A percentile compares a stretch with the other conserved stretches of the same genome.
Evolutionary conservation across 2,113 vertebrate species (phyloP).

Genomic region (Ammodytes marinus): DNA sequence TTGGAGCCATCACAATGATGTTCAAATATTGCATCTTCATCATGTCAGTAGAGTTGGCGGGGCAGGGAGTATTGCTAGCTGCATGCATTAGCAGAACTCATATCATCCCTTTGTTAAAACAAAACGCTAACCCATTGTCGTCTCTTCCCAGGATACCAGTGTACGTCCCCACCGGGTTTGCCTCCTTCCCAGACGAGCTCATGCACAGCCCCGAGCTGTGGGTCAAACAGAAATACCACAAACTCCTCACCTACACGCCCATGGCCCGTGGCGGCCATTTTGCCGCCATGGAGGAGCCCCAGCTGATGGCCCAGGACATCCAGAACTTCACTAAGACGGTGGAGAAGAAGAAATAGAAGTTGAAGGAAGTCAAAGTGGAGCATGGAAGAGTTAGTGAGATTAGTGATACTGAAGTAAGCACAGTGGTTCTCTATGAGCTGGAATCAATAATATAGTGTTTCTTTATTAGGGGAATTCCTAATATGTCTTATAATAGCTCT

Average conservation of each 20-base stretch:
- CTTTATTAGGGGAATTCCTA: not conserved
- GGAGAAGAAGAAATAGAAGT: slow-evolving; percentile 75
- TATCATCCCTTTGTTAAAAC: not conserved
- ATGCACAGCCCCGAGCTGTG: slow-evolving; percentile 82
- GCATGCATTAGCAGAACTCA: not conserved
- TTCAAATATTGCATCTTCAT: not conserved
- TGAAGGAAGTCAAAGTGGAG: not conserved
- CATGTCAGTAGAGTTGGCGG: not conserved
- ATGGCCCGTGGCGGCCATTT: slow-evolving; percentile 90
- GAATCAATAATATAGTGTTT: not conserved
- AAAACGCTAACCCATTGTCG: not conserved
- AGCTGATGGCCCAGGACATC: slow-evolving; percentile 89
- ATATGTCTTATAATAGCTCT: not conserved
- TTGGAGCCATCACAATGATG: too few species aligned
- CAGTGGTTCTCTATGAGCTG: not conserved
- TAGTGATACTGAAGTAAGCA: not conserved
- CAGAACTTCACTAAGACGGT: slow-evolving; percentile 85
- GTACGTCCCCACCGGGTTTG: slow-evolving; percentile 84
- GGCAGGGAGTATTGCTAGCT: not conserved
- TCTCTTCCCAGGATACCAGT: slow-evolving; percentile 79
- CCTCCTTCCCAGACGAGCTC: slow-evolving; percentile 89
- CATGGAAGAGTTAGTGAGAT: not conserved
- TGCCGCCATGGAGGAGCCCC: slow-evolving; percentile 91
- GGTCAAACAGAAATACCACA: slow-evolving; percentile 82
- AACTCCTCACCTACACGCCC: slow-evolving; percentile 80